Percentiles rank a stretch among this genome's conserved stretches.
phyloP scores from a whole-genome alignment of 2,797 vertebrate genomes.

The Brachyrhaphis roseni region DNA sequence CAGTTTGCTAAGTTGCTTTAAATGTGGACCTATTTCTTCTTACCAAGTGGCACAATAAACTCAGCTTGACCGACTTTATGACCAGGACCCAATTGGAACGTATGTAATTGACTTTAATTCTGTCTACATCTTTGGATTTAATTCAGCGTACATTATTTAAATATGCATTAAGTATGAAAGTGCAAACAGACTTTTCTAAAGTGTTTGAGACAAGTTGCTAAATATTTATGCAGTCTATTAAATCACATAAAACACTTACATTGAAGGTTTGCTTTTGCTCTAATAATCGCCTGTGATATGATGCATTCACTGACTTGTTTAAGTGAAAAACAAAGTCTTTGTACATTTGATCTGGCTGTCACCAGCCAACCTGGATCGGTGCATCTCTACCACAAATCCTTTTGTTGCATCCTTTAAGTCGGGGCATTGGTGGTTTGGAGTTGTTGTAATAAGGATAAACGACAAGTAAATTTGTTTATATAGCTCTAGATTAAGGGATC shows the following conservation, averaged over 20 bases:
- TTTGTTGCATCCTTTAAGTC: constrained; percentile 3
- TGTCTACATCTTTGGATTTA: background rate
- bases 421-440: background rate
- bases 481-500: constrained; percentile 7
- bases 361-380: background rate
- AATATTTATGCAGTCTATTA: background rate
- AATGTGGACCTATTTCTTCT: background rate
- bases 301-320: background rate
- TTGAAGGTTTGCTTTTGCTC: background rate
- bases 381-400: background rate
- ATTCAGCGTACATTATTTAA: background rate
- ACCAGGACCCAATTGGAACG: background rate
- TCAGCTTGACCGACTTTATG: background rate
- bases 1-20: background rate
- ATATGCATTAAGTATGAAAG: background rate
- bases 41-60: background rate
- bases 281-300: background rate
- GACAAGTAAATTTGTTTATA: background rate
- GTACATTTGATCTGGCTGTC: background rate
- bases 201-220: background rate
- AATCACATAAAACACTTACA: background rate
- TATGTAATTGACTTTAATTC: background rate
- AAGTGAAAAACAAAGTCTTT: background rate
- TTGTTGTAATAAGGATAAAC: background rate
- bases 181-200: background rate